These are phyloP conservation scores for Auanema freiburgensis DNA, from an alignment of 2,888 invertebrate genomes.

Conservation along the genomic window DNA sequence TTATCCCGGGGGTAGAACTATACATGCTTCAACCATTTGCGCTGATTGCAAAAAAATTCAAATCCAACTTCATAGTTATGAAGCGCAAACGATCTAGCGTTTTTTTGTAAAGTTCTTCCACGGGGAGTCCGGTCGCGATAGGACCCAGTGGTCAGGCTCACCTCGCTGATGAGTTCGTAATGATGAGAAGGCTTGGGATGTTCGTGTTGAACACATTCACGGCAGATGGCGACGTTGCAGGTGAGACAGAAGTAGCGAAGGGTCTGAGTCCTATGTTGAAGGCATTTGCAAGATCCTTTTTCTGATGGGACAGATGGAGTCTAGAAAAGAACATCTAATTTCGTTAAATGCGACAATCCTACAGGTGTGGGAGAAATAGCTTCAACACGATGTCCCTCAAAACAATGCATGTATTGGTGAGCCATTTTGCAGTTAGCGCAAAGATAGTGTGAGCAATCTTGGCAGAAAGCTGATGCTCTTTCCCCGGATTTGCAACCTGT, in stretches of 20 bases:
- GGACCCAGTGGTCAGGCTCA: constrained; percentile 16
- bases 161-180: constrained; percentile 81
- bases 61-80: too few species aligned
- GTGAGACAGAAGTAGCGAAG: constrained; percentile 91
- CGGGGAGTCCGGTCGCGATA: constrained; percentile 17
- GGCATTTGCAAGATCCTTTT: constrained; percentile 41
- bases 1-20: too few species aligned
- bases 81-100: neutral
- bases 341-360: neutral
- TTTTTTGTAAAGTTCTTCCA: neutral
- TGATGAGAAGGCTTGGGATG: constrained; percentile 77
- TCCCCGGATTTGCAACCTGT: constrained; percentile 82
- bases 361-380: constrained; percentile 17
- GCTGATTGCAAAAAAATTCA: neutral
- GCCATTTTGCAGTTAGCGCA: constrained; percentile 98
- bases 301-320: constrained; percentile 3
- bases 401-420: constrained; percentile 98
- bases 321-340: constrained; percentile 4
- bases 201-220: constrained; percentile 87
- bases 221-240: constrained; percentile 89
- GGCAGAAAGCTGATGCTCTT: constrained; percentile 51
- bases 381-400: constrained; percentile 73
- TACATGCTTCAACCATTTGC: too few species aligned
- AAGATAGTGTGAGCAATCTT: constrained; percentile 89
- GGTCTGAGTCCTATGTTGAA: constrained; percentile 72